A percentile compares a stretch with the other conserved stretches of the same genome.
Conservation (phyloP, 1,140 invertebrate species). For the Drosophila asahinai region DNA sequence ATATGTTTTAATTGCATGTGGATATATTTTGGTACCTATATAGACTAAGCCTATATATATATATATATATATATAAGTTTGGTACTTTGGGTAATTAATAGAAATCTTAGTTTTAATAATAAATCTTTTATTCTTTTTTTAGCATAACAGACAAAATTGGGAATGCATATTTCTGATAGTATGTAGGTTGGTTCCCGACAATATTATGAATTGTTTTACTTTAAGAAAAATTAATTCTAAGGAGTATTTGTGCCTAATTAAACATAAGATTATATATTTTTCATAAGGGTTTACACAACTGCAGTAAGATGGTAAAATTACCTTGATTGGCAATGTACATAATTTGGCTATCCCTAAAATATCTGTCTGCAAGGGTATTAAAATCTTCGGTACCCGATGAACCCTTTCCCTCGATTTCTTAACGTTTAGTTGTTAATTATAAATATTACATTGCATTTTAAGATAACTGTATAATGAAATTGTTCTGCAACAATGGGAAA, state of each 20-base stretch:
- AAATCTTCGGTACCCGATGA: slow-evolving; percentile 37
- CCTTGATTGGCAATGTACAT: neutral
- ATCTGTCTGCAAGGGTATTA: slow-evolving; percentile 42
- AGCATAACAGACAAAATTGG: neutral
- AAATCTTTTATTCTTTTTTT: neutral
- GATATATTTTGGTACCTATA: neutral
- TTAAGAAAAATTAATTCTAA: neutral
- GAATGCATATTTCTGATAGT: neutral
- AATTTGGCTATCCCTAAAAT: neutral
- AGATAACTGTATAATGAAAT: slow-evolving; percentile 72
- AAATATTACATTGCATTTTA: slow-evolving; percentile 54
- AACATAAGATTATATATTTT: neutral
- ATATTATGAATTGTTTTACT: no score
- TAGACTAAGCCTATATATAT: neutral
- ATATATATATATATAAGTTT: neutral
- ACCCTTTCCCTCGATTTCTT: neutral
- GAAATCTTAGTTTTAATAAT: neutral
- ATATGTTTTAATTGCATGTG: neutral
- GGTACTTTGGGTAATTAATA: neutral
- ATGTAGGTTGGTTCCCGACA: neutral
- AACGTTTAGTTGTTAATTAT: slow-evolving; percentile 11
- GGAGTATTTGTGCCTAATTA: neutral
- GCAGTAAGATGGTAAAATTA: neutral
- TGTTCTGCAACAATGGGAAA: slow-evolving; percentile 92
- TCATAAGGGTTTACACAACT: slow-evolving; percentile 13